These are phyloP conservation scores for Ciconia maguari DNA, from an alignment of 2,113 vertebrate genomes.

Conservation along the genomic window DNA sequence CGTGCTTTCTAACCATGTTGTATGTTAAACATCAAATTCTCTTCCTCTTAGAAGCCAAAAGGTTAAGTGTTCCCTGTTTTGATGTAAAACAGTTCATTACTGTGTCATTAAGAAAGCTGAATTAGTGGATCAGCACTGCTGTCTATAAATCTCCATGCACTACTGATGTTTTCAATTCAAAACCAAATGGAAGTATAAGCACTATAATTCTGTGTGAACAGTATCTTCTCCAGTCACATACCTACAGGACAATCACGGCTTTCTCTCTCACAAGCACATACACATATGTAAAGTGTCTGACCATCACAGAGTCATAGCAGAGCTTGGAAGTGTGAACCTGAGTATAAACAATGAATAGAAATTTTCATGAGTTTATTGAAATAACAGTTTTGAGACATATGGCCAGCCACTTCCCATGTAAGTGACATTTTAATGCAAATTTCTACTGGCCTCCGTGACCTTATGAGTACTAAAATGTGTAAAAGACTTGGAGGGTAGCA, in stretches of 20 bases:
- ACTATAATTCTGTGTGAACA: neutral
- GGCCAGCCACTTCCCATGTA: neutral
- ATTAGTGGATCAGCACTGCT: neutral
- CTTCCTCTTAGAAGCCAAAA: neutral
- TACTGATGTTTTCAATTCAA: neutral
- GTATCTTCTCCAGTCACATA: neutral
- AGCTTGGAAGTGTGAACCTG: neutral
- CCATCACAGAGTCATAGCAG: neutral
- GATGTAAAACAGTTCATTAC: neutral
- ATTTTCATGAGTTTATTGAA: neutral
- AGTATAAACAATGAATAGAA: neutral
- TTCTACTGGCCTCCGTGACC: neutral
- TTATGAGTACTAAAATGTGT: neutral
- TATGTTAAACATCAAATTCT: neutral
- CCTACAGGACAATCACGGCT: neutral
- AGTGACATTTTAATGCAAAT: slow-evolving; percentile 11
- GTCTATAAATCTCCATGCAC: neutral
- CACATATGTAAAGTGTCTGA: neutral
- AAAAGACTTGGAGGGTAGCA: neutral
- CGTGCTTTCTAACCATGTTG: neutral
- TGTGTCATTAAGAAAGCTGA: neutral
- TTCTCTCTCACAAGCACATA: neutral
- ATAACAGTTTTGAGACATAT: neutral
- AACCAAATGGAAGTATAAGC: neutral
- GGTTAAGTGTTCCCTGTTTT: neutral